Evolutionary conservation across 2,797 vertebrate genomes (phyloP).

Genomic region (Zonotrichia albicollis): DNA sequence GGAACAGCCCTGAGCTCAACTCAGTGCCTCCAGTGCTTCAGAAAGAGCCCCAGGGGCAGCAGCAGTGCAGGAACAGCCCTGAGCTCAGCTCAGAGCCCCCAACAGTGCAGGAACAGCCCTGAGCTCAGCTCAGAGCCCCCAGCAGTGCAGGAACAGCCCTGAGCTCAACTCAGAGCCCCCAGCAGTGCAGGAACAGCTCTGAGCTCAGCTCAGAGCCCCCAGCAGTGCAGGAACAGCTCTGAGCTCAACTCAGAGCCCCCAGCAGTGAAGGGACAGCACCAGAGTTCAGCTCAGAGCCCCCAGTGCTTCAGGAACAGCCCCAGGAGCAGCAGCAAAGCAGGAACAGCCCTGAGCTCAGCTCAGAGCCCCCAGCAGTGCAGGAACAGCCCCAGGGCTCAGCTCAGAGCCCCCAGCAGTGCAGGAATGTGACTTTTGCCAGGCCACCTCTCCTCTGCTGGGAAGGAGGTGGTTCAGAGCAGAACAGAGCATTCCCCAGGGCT

Average conservation of each 20-base stretch:
- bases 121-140: neutral
- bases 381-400: too few relatives aligned
- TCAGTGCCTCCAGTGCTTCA: too few relatives aligned
- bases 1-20: too few relatives aligned
- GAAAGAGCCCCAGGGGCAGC: too few relatives aligned
- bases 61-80: neutral
- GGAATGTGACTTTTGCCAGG: neutral
- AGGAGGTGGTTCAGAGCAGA: neutral
- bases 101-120: neutral
- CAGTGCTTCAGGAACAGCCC: neutral
- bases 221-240: too few relatives aligned
- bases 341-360: neutral
- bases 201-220: too few relatives aligned
- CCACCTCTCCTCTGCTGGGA: neutral
- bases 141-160: neutral
- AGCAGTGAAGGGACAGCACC: neutral
- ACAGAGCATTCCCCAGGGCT: rapidly evolving
- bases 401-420: neutral
- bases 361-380: neutral
- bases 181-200: too few relatives aligned
- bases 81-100: neutral
- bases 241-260: neutral
- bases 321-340: too few relatives aligned
- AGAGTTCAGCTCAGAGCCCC: neutral
- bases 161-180: too few relatives aligned